Evolutionary conservation across 2,113 vertebrate genomes (phyloP).

Genomic region (Calyptomena viridis): DNA sequence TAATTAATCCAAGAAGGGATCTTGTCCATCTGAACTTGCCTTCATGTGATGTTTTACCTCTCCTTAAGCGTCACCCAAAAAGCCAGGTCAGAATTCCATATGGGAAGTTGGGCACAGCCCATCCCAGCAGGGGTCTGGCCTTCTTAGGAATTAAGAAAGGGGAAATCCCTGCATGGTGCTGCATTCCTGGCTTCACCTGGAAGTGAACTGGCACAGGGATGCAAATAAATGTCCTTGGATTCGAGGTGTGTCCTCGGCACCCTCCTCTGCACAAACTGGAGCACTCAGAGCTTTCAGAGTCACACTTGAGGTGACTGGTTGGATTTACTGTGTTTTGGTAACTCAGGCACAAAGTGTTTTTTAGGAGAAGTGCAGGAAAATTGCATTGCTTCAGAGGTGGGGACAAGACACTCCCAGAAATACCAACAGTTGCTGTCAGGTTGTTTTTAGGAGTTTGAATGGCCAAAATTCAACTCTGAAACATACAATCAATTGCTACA

Average conservation of each 20-base stretch:
- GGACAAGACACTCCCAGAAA: background rate
- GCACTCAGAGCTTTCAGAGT: background rate
- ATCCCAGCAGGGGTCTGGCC: background rate
- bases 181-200: background rate
- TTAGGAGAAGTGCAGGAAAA: background rate
- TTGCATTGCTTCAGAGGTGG: background rate
- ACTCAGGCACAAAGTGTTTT: background rate
- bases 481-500: background rate
- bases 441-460: too few species aligned
- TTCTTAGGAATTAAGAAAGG: background rate
- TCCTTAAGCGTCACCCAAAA: background rate
- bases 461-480: background rate
- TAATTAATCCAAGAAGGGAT: background rate
- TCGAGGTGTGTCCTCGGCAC: accelerated
- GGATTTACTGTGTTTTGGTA: background rate
- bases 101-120: background rate
- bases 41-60: background rate
- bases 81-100: background rate
- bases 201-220: background rate
- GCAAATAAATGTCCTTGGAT: background rate
- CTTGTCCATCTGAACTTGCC: background rate
- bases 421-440: background rate
- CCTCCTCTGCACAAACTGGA: background rate
- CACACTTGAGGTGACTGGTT: background rate
- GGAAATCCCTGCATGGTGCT: background rate